A percentile compares a stretch with the other conserved stretches of the same genome.
phyloP scores from a whole-genome alignment of 2,888 invertebrate species.

The Arctia plantaginis region DNA sequence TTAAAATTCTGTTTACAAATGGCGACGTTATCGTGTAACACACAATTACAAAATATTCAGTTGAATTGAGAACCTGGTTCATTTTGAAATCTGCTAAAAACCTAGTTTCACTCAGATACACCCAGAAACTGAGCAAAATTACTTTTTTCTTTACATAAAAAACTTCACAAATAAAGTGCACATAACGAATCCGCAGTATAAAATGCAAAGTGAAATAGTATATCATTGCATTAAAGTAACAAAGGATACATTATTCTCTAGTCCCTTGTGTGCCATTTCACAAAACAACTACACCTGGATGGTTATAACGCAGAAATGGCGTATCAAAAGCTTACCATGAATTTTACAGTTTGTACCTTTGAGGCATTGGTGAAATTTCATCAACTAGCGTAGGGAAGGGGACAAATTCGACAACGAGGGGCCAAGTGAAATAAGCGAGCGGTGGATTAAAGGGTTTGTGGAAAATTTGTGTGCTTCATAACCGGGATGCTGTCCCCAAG shows the following conservation, averaged over 20 bases:
- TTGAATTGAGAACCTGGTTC: not conserved
- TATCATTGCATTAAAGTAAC: constrained; percentile 60
- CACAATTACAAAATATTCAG: not conserved
- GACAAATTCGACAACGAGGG: constrained; percentile 77
- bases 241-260: constrained; percentile 57
- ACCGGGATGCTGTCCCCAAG: constrained; percentile 69
- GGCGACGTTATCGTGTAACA: no score
- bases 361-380: constrained; percentile 78
- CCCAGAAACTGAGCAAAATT: constrained; percentile 3
- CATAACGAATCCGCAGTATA: constrained; percentile 27
- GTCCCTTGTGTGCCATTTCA: constrained; percentile 64
- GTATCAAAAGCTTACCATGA: constrained; percentile 72
- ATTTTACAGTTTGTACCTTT: constrained; percentile 71
- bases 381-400: constrained; percentile 67
- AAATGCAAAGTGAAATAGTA: constrained; percentile 45
- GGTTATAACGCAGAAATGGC: constrained; percentile 55
- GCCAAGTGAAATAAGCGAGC: constrained; percentile 84
- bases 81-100: not conserved
- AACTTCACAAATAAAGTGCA: constrained; percentile 24
- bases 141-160: constrained; percentile 26
- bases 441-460: constrained; percentile 84
- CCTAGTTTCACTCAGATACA: constrained; percentile 12
- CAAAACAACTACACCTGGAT: constrained; percentile 65
- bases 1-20: no score
- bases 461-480: constrained; percentile 83